These are phyloP conservation scores for Dasysyrphus tricinctus DNA, from an alignment of 2,888 invertebrate species.

Conservation along the genomic window DNA sequence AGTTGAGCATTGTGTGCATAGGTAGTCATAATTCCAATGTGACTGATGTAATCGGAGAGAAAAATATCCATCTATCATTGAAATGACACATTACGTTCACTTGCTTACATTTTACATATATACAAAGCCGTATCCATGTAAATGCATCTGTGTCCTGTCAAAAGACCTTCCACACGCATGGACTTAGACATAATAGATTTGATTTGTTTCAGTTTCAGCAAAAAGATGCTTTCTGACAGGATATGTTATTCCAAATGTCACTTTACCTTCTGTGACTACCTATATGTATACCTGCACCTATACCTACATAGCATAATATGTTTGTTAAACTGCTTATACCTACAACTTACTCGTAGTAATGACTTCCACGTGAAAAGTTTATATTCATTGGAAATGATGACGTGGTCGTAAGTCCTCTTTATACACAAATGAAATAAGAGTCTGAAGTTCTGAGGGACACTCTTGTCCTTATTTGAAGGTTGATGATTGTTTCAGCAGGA, in stretches of 20 bases:
- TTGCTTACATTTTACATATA: background rate
- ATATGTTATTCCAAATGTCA: constrained; percentile 1
- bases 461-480: background rate
- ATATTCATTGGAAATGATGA: background rate
- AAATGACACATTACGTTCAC: constrained; percentile 20
- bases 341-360: background rate
- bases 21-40: constrained; percentile 13
- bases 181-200: background rate
- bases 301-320: background rate
- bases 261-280: background rate
- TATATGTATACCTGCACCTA: background rate
- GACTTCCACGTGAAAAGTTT: background rate
- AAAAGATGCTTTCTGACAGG: background rate
- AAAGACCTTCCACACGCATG: constrained; percentile 27
- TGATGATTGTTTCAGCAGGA: background rate
- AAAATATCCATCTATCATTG: constrained; percentile 34
- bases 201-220: background rate
- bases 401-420: background rate
- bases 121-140: background rate
- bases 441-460: background rate
- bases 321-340: background rate
- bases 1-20: constrained; percentile 19
- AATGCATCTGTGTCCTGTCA: constrained; percentile 18
- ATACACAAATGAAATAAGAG: background rate
- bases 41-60: constrained; percentile 27